phyloP scores from a whole-genome alignment of 2,888 invertebrate genomes.

The Netelia virgata region DNA sequence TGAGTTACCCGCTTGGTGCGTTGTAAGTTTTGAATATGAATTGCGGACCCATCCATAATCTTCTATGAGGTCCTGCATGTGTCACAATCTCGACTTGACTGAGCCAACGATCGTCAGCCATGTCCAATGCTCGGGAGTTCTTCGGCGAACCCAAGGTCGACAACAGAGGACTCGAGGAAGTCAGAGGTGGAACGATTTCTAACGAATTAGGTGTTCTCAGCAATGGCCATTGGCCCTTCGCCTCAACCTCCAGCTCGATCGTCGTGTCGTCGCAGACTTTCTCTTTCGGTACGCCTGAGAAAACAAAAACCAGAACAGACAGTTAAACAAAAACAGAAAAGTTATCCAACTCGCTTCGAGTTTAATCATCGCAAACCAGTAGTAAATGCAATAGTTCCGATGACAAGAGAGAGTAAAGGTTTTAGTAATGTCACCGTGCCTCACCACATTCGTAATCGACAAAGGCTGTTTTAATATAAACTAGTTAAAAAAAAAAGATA shows the following conservation, averaged over 20 bases:
- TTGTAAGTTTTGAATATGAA: constrained; percentile 98
- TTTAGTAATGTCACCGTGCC: too few relatives aligned
- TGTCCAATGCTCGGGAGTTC: constrained; percentile 77
- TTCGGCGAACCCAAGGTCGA: constrained; percentile 79
- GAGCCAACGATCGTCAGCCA: constrained; percentile 93
- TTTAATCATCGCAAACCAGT: too few relatives aligned
- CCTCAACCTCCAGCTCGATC: constrained; percentile 94
- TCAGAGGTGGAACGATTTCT: constrained; percentile 92
- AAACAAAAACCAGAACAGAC: constrained; percentile 29
- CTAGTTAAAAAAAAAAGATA: not conserved
- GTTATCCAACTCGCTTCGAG: too few relatives aligned
- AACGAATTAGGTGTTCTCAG: constrained; percentile 88
- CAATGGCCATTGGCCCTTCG: constrained; percentile 96
- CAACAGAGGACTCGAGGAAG: constrained; percentile 89
- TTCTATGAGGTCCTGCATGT: constrained; percentile 97
- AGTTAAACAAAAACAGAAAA: too few relatives aligned
- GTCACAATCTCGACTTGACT: constrained; percentile 99
- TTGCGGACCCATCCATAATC: constrained; percentile 99
- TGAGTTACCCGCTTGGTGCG: constrained; percentile 89
- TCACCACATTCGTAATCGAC: too few relatives aligned
- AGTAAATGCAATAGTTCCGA: too few relatives aligned
- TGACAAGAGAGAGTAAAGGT: too few relatives aligned
- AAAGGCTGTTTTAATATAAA: too few relatives aligned
- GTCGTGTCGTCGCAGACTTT: constrained; percentile 94
- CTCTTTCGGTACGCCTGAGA: constrained; percentile 91